These are phyloP conservation scores for Microtus richardsoni DNA, from an alignment of 2,113 vertebrate species.

Conservation along the genomic window DNA sequence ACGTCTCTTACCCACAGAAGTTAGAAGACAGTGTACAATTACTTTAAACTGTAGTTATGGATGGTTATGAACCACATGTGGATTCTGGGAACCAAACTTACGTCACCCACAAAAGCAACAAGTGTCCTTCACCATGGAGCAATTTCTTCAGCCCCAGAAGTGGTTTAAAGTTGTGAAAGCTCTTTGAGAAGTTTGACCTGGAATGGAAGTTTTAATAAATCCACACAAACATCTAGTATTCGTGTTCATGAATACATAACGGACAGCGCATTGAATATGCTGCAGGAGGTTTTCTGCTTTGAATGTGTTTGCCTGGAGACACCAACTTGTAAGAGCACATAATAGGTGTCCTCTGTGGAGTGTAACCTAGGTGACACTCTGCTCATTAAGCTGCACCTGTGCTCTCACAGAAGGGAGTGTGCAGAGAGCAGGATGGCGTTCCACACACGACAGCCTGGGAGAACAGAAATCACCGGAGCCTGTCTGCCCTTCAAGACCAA, in stretches of 20 bases:
- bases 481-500: not conserved
- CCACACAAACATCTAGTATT: not conserved
- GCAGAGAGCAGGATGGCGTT: not conserved
- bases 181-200: slow-evolving; percentile 25
- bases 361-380: slow-evolving; percentile 64
- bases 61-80: not conserved
- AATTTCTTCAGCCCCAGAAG: not conserved
- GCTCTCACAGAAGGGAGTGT: not conserved
- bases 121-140: not conserved
- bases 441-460: not conserved
- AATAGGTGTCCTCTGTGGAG: slow-evolving; percentile 65
- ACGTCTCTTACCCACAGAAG: not conserved
- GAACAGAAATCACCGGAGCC: not conserved
- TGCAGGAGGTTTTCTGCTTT: slow-evolving; percentile 40
- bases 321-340: not conserved
- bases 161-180: not conserved
- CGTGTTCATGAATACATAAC: slow-evolving; percentile 38
- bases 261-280: not conserved
- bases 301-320: not conserved
- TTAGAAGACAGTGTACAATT: not conserved
- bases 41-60: not conserved
- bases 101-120: not conserved
- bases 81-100: not conserved
- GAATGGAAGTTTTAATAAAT: slow-evolving; percentile 20
- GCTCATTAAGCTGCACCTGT: slow-evolving; percentile 58